phyloP scores from a whole-genome alignment of 2,888 invertebrate species.

The Molorchus minor region DNA sequence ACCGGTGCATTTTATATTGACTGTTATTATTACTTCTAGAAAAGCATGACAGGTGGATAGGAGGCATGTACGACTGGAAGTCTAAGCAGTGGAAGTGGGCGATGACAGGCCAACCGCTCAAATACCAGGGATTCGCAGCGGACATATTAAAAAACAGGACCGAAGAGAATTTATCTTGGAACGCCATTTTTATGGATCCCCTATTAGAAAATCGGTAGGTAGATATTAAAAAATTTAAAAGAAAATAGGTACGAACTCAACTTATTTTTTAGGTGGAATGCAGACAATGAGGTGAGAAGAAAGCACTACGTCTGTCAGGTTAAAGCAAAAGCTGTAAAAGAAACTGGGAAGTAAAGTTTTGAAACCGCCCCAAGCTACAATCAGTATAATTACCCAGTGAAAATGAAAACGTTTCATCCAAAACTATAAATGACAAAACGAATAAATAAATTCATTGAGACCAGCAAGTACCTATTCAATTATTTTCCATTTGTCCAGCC shows the following conservation, averaged over 20 bases:
- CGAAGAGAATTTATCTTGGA: slow-evolving; percentile 66
- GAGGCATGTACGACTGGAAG: slow-evolving; percentile 78
- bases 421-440: too few species aligned
- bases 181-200: slow-evolving; percentile 80
- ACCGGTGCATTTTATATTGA: too few species aligned
- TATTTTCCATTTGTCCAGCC: too few species aligned
- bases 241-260: not conserved
- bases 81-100: slow-evolving; percentile 81
- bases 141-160: slow-evolving; percentile 64
- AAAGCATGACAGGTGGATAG: slow-evolving; percentile 78
- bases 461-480: too few species aligned
- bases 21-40: slow-evolving; percentile 39
- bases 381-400: slow-evolving; percentile 10
- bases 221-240: not conserved
- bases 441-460: too few species aligned
- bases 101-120: slow-evolving; percentile 72
- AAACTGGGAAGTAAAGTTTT: slow-evolving; percentile 30
- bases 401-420: not conserved
- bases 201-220: slow-evolving; percentile 47
- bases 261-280: slow-evolving; percentile 68
- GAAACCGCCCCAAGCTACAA: slow-evolving; percentile 35
- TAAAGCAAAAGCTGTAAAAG: slow-evolving; percentile 44
- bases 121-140: slow-evolving; percentile 76
- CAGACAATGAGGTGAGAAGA: slow-evolving; percentile 68
- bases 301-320: slow-evolving; percentile 76